Percentiles rank a stretch among this genome's conserved stretches.
Conservation (phyloP, 2,797 vertebrate genomes). For the Pyrocephalus nanus region DNA sequence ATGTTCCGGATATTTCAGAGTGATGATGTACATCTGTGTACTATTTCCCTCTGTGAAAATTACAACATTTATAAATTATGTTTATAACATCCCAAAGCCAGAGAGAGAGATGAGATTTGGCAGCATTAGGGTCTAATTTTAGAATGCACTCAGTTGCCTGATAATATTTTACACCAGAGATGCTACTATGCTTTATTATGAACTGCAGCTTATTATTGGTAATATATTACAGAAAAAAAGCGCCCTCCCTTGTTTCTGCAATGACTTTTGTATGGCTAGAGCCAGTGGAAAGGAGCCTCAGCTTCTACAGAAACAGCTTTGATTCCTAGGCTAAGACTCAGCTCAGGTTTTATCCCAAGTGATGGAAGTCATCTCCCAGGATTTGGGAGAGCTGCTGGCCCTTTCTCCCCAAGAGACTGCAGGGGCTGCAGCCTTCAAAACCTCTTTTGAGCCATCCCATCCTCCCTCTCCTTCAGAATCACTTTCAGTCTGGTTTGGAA, state of each 20-base stretch:
- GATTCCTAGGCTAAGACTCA: neutral
- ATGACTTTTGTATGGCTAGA: neutral
- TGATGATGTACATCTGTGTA: neutral
- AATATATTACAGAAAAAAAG: neutral
- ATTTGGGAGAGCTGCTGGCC: neutral
- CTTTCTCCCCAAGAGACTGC: rapidly evolving
- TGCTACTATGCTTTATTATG: neutral
- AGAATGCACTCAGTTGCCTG: neutral
- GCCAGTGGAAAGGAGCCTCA: neutral
- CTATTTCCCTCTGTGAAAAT: conserved; percentile 23
- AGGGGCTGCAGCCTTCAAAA: neutral
- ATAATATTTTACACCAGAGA: neutral
- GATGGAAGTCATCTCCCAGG: neutral
- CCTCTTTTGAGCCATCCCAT: neutral
- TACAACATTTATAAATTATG: neutral
- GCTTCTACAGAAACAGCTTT: neutral
- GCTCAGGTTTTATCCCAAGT: neutral
- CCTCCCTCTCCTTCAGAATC: neutral
- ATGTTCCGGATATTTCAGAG: neutral
- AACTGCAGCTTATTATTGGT: neutral
- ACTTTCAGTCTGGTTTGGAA: neutral
- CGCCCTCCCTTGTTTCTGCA: neutral
- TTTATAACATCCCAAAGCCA: neutral
- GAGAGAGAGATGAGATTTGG: neutral
- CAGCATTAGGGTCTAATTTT: neutral